Base-by-base conservation (phyloP, 1,140 invertebrate genomes). In the Oryctes rhinoceros region DNA sequence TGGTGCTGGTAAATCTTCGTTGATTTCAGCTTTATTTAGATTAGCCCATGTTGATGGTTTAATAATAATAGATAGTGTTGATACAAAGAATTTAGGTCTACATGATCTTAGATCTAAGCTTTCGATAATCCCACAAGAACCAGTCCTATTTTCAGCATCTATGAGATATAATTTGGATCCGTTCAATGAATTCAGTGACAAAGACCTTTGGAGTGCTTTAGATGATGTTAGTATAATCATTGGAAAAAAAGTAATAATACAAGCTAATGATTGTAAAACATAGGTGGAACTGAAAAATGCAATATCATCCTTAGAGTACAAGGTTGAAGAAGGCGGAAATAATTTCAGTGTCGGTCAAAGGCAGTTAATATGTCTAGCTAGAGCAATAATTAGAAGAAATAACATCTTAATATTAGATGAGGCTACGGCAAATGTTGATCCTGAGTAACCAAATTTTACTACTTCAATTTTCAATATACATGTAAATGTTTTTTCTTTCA, bases 131-230 rank as follows among this genome's bases (percentile, higher is more conserved):
- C 96, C 96, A 7, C 95, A 96, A 87, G 93, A 92, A 78, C 94
- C 94, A 1, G 91, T 96, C 1, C 87, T 97, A 0, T 97, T 96
- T 85, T 93, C 92, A 10, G 93, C 92, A 10, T 92, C 90, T 59
- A 86, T 96, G 48, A 89, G 96, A 11, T 93, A 93, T 81, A 97
- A 97, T 87, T 87, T 97, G 37, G 96, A 97, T 88, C 96, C 96
- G 3, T 96, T 95, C 84, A 89, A 91, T 20, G 89, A 91, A 67
- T 92, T 92, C 83, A 85, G 87, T 0, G 94, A 95, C 83, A 85
- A 89, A 3, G 84, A 89, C 30, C 87, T 30, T 80, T 95, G 94
- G 94, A 87, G 88, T 79, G 93, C 90, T 13, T 86, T 95, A 6
- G 91, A 91, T 79, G 82, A 84, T 62, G 83, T 91, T 78, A 20